These are phyloP conservation scores for Lampris megalopsis DNA, from an alignment of 2,113 vertebrate species.

Conservation along the genomic window DNA sequence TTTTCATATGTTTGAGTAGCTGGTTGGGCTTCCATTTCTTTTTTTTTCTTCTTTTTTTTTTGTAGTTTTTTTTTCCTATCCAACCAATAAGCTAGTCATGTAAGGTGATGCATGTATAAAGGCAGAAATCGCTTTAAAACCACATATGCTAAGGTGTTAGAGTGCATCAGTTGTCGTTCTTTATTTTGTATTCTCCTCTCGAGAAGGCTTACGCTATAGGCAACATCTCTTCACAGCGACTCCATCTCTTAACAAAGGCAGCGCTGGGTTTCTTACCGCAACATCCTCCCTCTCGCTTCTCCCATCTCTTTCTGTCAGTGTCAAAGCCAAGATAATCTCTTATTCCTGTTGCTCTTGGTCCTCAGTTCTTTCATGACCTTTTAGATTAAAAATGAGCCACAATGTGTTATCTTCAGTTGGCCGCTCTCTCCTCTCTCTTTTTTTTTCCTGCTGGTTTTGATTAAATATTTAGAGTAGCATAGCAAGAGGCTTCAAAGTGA, in stretches of 20 bases:
- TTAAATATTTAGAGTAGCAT: slow-evolving; percentile 61
- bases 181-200: slow-evolving; percentile 58
- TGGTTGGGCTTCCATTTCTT: slow-evolving; percentile 48
- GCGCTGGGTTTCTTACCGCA: slow-evolving; percentile 29
- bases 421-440: not conserved
- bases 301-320: slow-evolving; percentile 59
- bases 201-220: slow-evolving; percentile 43
- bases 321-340: slow-evolving; percentile 56
- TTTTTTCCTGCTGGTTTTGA: slow-evolving; percentile 43
- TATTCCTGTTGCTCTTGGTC: slow-evolving; percentile 53
- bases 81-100: slow-evolving; percentile 10
- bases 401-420: slow-evolving; percentile 57
- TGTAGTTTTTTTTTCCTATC: too few species aligned
- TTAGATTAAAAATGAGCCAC: slow-evolving; percentile 72
- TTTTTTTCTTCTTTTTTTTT: too few species aligned
- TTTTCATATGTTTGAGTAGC: slow-evolving; percentile 43
- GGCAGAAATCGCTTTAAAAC: slow-evolving; percentile 68
- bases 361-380: slow-evolving; percentile 68
- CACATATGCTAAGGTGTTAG: slow-evolving; percentile 43
- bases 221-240: slow-evolving; percentile 29
- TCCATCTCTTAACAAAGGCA: slow-evolving; percentile 43
- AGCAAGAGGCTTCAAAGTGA: slow-evolving; percentile 52
- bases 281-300: slow-evolving; percentile 18
- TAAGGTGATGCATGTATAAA: slow-evolving; percentile 53
- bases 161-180: slow-evolving; percentile 62